Percentiles rank a stretch among this genome's conserved stretches.
These are phyloP conservation scores for Cygnus buccinator DNA, from an alignment of 2,113 vertebrate species.

Conservation along the genomic window DNA sequence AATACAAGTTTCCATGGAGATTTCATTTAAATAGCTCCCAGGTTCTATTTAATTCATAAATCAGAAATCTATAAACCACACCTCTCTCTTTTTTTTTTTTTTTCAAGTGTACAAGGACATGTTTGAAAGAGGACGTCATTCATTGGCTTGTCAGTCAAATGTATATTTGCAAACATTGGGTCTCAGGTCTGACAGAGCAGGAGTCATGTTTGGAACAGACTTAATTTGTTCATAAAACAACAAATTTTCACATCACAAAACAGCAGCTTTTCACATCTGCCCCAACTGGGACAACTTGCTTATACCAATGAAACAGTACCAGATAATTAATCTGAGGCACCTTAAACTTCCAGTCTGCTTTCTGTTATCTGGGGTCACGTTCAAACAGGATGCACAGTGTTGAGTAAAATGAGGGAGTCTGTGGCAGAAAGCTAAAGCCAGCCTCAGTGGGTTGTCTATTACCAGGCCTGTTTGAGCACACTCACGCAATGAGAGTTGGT, in stretches of 20 bases:
- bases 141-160: slow-evolving; percentile 56
- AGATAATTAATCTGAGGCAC: neutral
- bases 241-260: too few species aligned
- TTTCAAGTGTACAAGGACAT: neutral
- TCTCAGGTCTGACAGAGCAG: slow-evolving; percentile 9
- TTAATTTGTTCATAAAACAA: slow-evolving; percentile 12
- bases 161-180: slow-evolving; percentile 50
- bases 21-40: slow-evolving; percentile 32
- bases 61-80: slow-evolving; percentile 19
- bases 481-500: neutral
- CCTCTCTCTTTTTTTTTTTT: neutral
- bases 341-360: neutral
- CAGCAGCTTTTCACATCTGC: neutral
- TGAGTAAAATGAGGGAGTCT: neutral
- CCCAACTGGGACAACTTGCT: neutral
- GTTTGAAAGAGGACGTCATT: neutral
- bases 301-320: neutral
- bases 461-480: neutral
- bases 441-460: neutral
- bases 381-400: neutral
- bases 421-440: neutral
- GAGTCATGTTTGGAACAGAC: slow-evolving; percentile 22
- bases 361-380: neutral
- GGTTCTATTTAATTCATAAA: slow-evolving; percentile 43
- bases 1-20: slow-evolving; percentile 50